Conservation (phyloP, 2,888 invertebrate species). For the Ptilodon capucinus region DNA sequence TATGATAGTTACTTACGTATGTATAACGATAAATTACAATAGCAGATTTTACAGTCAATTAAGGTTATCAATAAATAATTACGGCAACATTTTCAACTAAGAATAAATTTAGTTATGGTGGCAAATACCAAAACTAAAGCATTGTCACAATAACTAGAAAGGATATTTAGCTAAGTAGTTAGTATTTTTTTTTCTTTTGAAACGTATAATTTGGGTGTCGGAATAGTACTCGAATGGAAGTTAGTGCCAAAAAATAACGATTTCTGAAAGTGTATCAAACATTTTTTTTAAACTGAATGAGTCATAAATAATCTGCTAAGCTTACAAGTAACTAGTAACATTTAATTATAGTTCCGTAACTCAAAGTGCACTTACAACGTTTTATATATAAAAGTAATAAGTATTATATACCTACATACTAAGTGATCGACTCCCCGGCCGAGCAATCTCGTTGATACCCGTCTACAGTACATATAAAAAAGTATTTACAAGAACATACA, state of each 20-base stretch:
- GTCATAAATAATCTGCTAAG: constrained; percentile 44
- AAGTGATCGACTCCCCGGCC: constrained; percentile 62
- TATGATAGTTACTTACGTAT: constrained; percentile 64
- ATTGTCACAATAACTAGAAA: no score
- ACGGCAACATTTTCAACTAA: neutral
- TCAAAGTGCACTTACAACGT: constrained; percentile 78
- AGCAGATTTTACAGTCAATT: constrained; percentile 44
- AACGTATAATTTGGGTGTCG: constrained; percentile 11
- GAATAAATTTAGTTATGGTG: neutral
- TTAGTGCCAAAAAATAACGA: constrained; percentile 37
- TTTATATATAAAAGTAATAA: constrained; percentile 68
- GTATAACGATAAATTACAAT: constrained; percentile 43
- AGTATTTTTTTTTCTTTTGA: neutral
- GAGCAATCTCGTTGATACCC: constrained; percentile 69
- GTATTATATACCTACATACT: constrained; percentile 57
- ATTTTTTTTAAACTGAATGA: neutral
- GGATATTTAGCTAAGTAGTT: no score
- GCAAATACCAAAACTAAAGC: neutral
- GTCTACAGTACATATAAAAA: constrained; percentile 73
- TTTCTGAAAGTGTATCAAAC: constrained; percentile 10
- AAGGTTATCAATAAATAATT: no score
- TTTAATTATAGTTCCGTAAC: constrained; percentile 73
- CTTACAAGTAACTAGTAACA: constrained; percentile 46
- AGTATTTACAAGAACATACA: constrained; percentile 79
- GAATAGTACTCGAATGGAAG: constrained; percentile 18